Base-by-base conservation (phyloP, 2,113 vertebrate genomes). In the Motacilla tschutschensis region DNA sequence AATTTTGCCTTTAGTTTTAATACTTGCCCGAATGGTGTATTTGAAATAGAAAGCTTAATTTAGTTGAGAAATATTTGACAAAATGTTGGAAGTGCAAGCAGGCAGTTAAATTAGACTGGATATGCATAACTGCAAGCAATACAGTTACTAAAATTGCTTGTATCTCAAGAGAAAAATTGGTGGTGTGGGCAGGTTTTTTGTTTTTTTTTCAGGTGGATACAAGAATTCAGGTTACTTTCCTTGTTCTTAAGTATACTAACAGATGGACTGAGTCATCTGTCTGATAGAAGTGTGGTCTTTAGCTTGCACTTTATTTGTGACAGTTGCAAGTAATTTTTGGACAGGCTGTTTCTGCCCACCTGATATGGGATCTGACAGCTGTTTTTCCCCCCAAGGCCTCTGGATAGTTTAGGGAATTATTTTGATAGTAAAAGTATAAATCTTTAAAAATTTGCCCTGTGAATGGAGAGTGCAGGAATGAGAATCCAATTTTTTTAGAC, bases 241-340 rank as follows among this genome's bases (percentile, higher is more conserved):
- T 75, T 89, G 28, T 83, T 90, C 81, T 87, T 64, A 85, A 77
- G 72, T 91, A 83, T 82, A 88, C 75, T 77, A 86, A 59, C 93
- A 94, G 91, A 89, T 88, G 88, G 88, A 79, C 78, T 73, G 84
- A 92, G 78, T 95, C 90, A 91, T 94, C 79, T 83, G 94, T 94
- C 92, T 95, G 88, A 85, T 88, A 77, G 55, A 91, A 88, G 69
- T 87, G 67, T 64, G 24, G 86, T 88, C 84, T 79, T 93, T 46
- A 92, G 80, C 70, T 93, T 36, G 43, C 33, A 26, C 78, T 92
- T 83, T 64, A 76, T 88, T 79, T 84, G 81, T 92, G 93, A 77
- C 81, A 79, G 81, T 94, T 90, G 72, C 67, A 88, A 82, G 64
- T 79, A 47, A 73, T 92, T 94, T 88, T 79, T 92, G 90, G 75